Conservation (phyloP, 1,140 invertebrate genomes). For the Ruditapes philippinarum region DNA sequence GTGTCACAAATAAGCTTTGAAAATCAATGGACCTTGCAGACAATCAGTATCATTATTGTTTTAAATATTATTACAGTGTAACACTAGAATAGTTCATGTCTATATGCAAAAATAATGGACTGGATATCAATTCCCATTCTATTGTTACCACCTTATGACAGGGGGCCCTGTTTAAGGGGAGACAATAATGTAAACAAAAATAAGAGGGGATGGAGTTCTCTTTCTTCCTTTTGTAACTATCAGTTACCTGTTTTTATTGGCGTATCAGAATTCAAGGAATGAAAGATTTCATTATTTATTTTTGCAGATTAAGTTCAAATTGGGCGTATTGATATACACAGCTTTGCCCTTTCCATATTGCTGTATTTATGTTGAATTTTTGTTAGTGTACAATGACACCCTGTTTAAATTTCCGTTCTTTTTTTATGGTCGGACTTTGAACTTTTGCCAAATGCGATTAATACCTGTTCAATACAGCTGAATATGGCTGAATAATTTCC, state of each 20-base stretch:
- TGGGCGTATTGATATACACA: slow-evolving; percentile 8
- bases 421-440: slow-evolving; percentile 35
- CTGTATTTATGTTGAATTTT: neutral
- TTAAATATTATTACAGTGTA: neutral
- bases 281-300: slow-evolving; percentile 48
- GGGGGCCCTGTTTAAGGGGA: neutral
- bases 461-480: slow-evolving; percentile 35
- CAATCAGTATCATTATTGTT: neutral
- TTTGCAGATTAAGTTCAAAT: slow-evolving; percentile 44
- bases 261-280: neutral
- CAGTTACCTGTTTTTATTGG: too few species aligned
- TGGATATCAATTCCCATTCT: slow-evolving; percentile 7
- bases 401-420: slow-evolving; percentile 48
- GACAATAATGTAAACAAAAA: neutral
- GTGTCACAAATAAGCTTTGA: neutral
- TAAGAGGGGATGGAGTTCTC: neutral
- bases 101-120: neutral
- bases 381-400: neutral
- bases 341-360: neutral
- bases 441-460: slow-evolving; percentile 51
- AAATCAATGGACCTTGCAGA: neutral
- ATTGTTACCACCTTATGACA: neutral
- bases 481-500: slow-evolving; percentile 54
- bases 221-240: neutral
- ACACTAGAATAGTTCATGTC: neutral